Evolutionary conservation across 1,140 invertebrate genomes (phyloP), one percentile per base, ranked within the genome.

Genomic region (Neotoxoptera formosana): DNA sequence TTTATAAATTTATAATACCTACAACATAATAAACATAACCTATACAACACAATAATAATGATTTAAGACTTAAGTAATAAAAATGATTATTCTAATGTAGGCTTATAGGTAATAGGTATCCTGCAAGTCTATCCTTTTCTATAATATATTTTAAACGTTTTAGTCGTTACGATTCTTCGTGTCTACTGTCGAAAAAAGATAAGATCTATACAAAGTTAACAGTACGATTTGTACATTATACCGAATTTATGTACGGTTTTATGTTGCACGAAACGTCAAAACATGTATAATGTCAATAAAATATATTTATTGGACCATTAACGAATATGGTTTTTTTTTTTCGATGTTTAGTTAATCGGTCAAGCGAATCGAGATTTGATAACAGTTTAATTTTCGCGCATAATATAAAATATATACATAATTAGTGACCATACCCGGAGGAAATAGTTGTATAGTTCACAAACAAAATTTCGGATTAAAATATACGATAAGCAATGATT

Each of bases 291-390:
- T n/a, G 60, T 76, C 60, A 76, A 76, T 76, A 76, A 76, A n/a
- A 76, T 76, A 76, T n/a, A 76, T 76, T 34, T 76, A 76, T 76
- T 76, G 60, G 9, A n/a, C 60, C 30, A 76, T n/a, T 76, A 76
- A n/a, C 30, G 83, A 86, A 86, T 86, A 45, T 30, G 41, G 21
- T 41, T 86, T 3, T 86, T 45, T 45, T 41, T 84, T 45, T 83
- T 30, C 36, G 8, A 41, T 86, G 36, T 86, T 86, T 86, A 47
- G 25, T 86, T 17, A 86, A 86, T 86, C 84, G 25, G 45, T 86
- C 84, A 86, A 47, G 84, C 45, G 84, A 86, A 86, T 86, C 41
- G 84, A 86, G 45, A 86, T 86, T 86, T 86, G 25, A 47, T 47
- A 86, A 86, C 17, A 51, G n/a, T n/a, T 36, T 88, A 88, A 51